phyloP scores from a whole-genome alignment of 2,888 invertebrate genomes.

The Dusona sp. region DNA sequence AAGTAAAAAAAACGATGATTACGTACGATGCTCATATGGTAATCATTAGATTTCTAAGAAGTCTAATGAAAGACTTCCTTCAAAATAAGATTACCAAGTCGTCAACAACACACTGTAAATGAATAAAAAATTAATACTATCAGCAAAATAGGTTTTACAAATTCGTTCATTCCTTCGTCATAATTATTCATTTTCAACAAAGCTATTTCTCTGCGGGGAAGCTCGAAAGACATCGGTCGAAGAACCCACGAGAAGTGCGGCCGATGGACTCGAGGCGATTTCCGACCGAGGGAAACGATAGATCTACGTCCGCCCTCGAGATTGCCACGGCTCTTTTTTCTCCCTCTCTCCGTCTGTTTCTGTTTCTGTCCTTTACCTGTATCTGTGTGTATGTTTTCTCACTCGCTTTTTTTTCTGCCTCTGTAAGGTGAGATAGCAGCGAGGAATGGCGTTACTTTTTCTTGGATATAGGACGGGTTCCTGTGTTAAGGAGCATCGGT shows the following conservation, averaged over 20 bases:
- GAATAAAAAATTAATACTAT: not conserved
- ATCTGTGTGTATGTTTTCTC: constrained; percentile 18
- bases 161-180: not conserved
- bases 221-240: constrained; percentile 60
- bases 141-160: not conserved
- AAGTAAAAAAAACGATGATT: too few species aligned
- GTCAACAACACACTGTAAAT: not conserved
- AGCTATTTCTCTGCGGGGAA: constrained; percentile 40
- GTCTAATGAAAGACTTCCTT: not conserved
- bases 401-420: constrained; percentile 40
- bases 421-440: constrained; percentile 46
- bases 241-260: constrained; percentile 64
- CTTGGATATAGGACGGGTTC: constrained; percentile 52
- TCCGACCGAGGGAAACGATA: constrained; percentile 74
- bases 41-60: too few species aligned
- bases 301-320: constrained; percentile 78
- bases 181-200: constrained; percentile 14
- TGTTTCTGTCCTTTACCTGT: constrained; percentile 9
- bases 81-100: not conserved
- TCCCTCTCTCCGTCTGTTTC: constrained; percentile 65
- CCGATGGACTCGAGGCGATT: constrained; percentile 72
- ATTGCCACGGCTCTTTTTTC: constrained; percentile 59
- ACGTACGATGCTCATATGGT: too few species aligned
- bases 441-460: constrained; percentile 57
- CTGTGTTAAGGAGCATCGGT: constrained; percentile 52